Base-by-base conservation (phyloP, 2,113 vertebrate genomes). In the Proteles cristata region DNA sequence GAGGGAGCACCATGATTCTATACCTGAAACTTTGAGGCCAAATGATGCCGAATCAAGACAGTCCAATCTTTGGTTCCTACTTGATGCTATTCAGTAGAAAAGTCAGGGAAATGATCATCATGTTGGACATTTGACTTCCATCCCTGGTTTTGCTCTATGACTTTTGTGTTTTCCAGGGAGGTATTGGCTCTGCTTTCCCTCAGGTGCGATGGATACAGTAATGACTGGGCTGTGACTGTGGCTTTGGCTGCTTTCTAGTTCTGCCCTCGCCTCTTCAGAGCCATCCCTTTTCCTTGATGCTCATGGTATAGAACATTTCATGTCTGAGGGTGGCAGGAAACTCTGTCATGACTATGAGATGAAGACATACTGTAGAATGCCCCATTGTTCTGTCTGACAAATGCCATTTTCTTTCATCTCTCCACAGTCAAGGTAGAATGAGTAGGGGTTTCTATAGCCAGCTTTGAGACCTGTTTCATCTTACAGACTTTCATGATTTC, bases 11-110 rank as follows among this genome's bases (percentile, higher is more conserved):
- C 17, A 45, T 86, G 65, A 53, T 55, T 87, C 74, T 81, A 28
- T 50, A 84, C 65, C 83, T 94, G 61, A 83, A 96, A 58, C 50
- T 65, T 12, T 66, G 95, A 97, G 35, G 33, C 82, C 68, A 94
- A 43, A 85, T 96, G 80, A 12, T 66, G 17, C 73, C 77, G 82
- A 48, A 92, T 96, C 74, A 90, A 53, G 93, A 88, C 65, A 92
- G 92, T n/a, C 31, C 68, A 28, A 50, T 79, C n/a, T 43, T 89
- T 73, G 88, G 83, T 79, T 93, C 50, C 26, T 69, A 6, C 16
- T 31, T 68, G 88, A 86, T 65, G 31, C 66, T 63, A 4, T 53
- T 53, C 58, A 90, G 71, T 5, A 71, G 83, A 53, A 61, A 76
- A 53, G 10, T 66, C 66, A 79, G 69, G 69, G 93, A n/a, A 80